Evolutionary conservation across 2,888 invertebrate genomes (phyloP), one percentile per base, ranked within the genome.

Genomic region (Bugulina stolonifera): DNA sequence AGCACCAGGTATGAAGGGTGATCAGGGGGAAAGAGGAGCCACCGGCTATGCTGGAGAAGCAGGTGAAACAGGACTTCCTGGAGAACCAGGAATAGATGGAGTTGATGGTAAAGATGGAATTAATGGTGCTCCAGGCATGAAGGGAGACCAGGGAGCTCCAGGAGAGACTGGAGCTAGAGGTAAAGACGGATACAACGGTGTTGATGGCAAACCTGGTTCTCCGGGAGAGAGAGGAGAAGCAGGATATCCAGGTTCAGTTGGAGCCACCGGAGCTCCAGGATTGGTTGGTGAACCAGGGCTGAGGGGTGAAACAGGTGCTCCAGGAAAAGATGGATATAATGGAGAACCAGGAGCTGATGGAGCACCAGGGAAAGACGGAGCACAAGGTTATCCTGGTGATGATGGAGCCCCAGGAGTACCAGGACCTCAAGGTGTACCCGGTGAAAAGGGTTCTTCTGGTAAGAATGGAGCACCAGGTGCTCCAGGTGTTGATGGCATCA

Each of bases 201-300:
- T 29, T 10, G 64, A 64, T 64, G 64, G 64, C 2, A 64, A 64
- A 64, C n/a, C 14, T 57, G 57, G 57, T n/a, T 18, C 57, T 57
- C 5, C 2, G 25, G 64, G 64, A 25, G 29, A 27, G 2, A 5
- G 10, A 14, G 64, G 64, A 25, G 27, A 29, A 27, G 32, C 22
- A 14, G 64, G 64, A 64, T 27, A 27, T 14, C 43, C 43, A 43
- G 43, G 43, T 10, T 10, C 18, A 18, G 18, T 10, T 5, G 43
- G 43, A 43, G 18, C 5, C 29, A 64, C 32, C 14, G 64, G 64
- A 3, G 27, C 14, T 25, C 14, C 18, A 25, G 64, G 64, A 2
- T 29, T 29, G n/a, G 64, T 29, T 32, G 64, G 64, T 64, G 32
- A 64, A 64, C 29, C 3, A 29, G 64, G 64, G 14, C 29, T 18